A percentile compares a stretch with the other conserved stretches of the same genome.
These are phyloP conservation scores for Metaphire vulgaris DNA, from an alignment of 1,140 invertebrate species.

Conservation along the genomic window DNA sequence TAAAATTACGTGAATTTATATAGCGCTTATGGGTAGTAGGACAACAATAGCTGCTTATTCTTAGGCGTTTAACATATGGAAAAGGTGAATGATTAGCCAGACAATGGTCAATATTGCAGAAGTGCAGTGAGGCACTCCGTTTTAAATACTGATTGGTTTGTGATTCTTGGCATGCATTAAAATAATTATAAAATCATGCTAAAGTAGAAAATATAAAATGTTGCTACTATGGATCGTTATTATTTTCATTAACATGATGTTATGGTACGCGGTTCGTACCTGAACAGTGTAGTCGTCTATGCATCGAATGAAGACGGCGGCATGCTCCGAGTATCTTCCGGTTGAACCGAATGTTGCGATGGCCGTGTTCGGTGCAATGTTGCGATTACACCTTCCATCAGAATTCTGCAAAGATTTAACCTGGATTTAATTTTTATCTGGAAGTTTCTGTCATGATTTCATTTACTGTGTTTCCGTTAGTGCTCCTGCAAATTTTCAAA, in stretches of 20 bases:
- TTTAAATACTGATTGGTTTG: background rate
- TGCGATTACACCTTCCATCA: background rate
- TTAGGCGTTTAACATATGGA: too few species aligned
- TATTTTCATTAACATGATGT: background rate
- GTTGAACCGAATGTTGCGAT: background rate
- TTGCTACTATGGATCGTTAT: background rate
- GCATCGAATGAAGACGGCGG: constrained; percentile 1
- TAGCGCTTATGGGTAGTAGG: too few species aligned
- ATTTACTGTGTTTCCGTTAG: too few species aligned
- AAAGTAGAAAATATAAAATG: background rate
- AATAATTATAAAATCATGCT: background rate
- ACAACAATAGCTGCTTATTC: too few species aligned
- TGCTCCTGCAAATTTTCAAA: background rate
- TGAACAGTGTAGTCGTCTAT: background rate
- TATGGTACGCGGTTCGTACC: background rate
- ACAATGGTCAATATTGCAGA: background rate
- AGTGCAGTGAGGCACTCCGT: background rate
- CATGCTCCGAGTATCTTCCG: background rate
- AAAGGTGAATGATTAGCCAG: too few species aligned
- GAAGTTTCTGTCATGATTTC: background rate
- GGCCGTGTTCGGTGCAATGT: constrained; percentile 7
- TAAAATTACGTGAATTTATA: too few species aligned
- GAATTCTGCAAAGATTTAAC: background rate
- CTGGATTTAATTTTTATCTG: background rate
- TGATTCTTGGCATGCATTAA: background rate